Conservation (phyloP, 2,797 vertebrate genomes). For the Adrianichthys oophorus region DNA sequence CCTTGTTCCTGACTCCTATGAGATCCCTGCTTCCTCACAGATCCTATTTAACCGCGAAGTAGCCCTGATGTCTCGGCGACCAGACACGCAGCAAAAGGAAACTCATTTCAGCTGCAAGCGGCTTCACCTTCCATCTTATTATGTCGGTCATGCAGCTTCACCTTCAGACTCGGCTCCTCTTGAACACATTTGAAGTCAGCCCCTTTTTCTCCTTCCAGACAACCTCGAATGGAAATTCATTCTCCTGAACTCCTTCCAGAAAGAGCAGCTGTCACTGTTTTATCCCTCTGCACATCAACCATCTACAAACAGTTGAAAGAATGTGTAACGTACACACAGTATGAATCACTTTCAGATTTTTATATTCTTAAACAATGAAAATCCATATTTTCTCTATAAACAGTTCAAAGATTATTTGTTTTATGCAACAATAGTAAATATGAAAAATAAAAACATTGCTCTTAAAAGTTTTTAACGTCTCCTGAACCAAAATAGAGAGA, state of each 20-base stretch:
- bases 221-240: not conserved
- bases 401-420: not conserved
- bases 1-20: not conserved
- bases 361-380: not conserved
- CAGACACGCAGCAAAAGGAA: constrained; percentile 24
- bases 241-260: not conserved
- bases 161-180: constrained; percentile 28
- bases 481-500: constrained; percentile 14
- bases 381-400: constrained; percentile 4
- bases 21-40: not conserved
- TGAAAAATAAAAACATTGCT: constrained; percentile 12
- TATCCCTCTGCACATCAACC: not conserved
- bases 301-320: constrained; percentile 6
- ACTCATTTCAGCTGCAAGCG: constrained; percentile 28
- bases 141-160: constrained; percentile 28
- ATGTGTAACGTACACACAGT: not conserved
- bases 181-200: not conserved
- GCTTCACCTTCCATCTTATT: constrained; percentile 24
- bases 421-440: constrained; percentile 4
- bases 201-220: too few species aligned
- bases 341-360: too few species aligned
- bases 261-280: not conserved
- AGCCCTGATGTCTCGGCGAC: constrained; percentile 12
- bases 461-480: constrained; percentile 10
- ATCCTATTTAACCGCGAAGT: constrained; percentile 12